Evolutionary conservation across 2,888 invertebrate species (phyloP), one percentile per base, ranked within the genome.

Genomic region (Anagyrus pseudococci): DNA sequence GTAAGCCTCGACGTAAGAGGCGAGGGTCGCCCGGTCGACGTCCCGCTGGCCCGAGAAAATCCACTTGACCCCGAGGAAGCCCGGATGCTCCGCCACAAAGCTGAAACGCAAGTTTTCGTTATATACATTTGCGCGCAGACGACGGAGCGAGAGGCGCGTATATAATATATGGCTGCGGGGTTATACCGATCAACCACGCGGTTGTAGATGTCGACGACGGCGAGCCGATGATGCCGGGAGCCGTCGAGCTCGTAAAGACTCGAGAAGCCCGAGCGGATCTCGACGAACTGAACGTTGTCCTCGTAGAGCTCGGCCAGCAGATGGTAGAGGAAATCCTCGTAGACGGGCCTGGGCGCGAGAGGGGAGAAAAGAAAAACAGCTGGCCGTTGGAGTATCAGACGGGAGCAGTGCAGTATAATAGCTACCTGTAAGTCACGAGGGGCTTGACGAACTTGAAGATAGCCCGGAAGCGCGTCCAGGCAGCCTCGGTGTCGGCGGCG

Each of bases 261-360:
- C 0, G 88, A 87, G 29, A 92, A 76, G 0, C 86, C 77, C 15
- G 87, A 84, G 55, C 92, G 82, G 1, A 91, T 80, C 79, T 92
- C 92, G 19, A 89, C 73, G 67, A 91, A 91, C 79, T 89, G 85
- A 0, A 91, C 83, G 58, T 89, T 89, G 71, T 91, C 90, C 4
- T 85, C 84, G 70, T 84, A 83, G 53, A 89, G 85, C 66, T 87
- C 86, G 65, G 83, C 79, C 4, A 92, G 76, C 0, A 85, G 86
- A 64, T 86, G 86, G 68, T 88, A 87, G 68, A 87, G 87, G 72
- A 90, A 88, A 56, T 87, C 85, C 53, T 85, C 85, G 84, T 88
- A 89, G 4, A 88, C 84, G 0, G 89, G 88, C 50, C 84, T 85
- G 71, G 29, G 6, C 29, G 29, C 29, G 29, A 29, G 7, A 20